Evolutionary conservation across 2,113 vertebrate genomes (phyloP), one percentile per base, ranked within the genome.

Genomic region (cat (Felis catus)): DNA sequence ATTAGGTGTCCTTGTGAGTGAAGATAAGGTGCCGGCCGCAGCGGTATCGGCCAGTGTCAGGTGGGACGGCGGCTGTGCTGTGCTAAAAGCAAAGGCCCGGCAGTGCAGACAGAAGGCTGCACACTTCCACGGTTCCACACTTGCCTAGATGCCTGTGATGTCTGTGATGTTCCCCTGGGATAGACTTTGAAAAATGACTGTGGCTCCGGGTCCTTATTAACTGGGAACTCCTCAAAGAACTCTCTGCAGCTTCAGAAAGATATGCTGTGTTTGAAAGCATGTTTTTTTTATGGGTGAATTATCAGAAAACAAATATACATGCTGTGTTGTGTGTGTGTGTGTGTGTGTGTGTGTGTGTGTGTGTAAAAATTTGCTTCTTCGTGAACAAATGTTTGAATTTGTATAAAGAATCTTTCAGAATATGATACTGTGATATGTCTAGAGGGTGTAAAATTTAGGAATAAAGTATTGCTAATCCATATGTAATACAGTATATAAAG

Each of bases 351-450:
- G 23, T 86, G 25, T 51, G 1, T 18, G 27, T 68, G 16, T 61
- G 23, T n/a, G n/a, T 79, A 79, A n/a, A 73, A 68, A 71, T 63
- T 91, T 88, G 23, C 39, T 91, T 86, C 91, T 73, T 58, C 93
- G 39, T 85, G 71, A 91, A 78, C 65, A 78, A 66, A 58, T 61
- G 13, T 85, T 73, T 94, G 66, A 78, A 76, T 97, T 85, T 89
- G 39, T 74, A 15, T 90, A 9, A 85, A 36, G 36, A 61, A 29
- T 71, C 51, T 94, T 95, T 68, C 88, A 74, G 29, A 76, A 31
- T 61, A 23, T 76, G 48, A 66, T 68, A 73, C 33, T 33, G 36
- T 33, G 31, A 33, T 41, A 39, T 66, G 14, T 27, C 79, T 55
- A 86, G 95, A 89, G 78, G 18, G 10, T 80, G 4, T 63, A 7